Base-by-base conservation (phyloP, 2,113 vertebrate species). In the Pagrus major region DNA sequence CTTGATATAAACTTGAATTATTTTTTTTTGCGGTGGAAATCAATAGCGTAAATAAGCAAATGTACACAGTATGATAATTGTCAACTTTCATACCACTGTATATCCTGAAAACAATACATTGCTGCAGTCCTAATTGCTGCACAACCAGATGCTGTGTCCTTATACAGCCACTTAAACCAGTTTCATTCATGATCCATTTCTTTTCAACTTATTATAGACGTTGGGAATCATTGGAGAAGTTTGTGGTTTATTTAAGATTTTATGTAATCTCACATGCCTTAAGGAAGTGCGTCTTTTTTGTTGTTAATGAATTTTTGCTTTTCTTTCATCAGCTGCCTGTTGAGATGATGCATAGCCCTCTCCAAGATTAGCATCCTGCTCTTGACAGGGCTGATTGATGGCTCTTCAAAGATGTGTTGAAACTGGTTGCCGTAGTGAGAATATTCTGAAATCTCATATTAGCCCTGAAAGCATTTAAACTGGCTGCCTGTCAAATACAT, bases 341-440 rank as follows among this genome's bases (percentile, higher is more conserved):
- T 51, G 51, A 68, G 63, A 78, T 90, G 78, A 90, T 84, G 65
- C 68, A 79, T 73, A 20, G 41, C 67, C 42, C 75, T 67, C 54
- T 81, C 47, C 6, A 5, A 81, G 71, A 87, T 86, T 60, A 83
- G 59, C 73, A 29, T 78, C 51, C 77, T 49, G 6, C 78, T 83
- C 58, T 51, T 65, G 86, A 74, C 77, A 49, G 72, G 46, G 6
- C 25, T 80, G 82, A 90, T 74, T 80, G 80, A 88, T 86, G 18
- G 73, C 55, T 60, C 33, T 78, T 84, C 35, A 59, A 46, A 75
- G 51, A 80, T 56, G 41, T 27, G 8, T 52, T 76, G 29, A 67
- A 71, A 64, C 54, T 39, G 41, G 64, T 27, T 79, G 29, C 54
- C 63, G 51, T 16, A 23, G 25, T 70, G 54, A 55, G 52, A 72